Base-by-base conservation (phyloP, 1,140 invertebrate genomes). In the Rhopalosiphum padi region DNA sequence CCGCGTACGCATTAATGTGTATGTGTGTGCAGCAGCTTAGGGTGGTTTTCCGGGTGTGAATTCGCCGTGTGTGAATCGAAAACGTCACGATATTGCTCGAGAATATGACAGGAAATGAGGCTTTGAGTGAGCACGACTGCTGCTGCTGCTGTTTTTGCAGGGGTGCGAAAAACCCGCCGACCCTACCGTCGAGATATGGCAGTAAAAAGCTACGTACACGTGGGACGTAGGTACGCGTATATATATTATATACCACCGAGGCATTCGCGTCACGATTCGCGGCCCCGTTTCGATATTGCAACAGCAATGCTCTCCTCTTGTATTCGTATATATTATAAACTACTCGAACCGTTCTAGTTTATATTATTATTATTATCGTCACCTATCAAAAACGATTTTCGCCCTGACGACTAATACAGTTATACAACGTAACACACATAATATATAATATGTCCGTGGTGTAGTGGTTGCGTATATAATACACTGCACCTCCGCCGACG, bases 61-160 rank as follows among this genome's bases (percentile, higher is more conserved):
- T 51, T 51, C 48, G 15, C 48, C 48, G 48, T 51, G 48, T 51
- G 48, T 9, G 37, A 23, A 85, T 41, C 83, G 53, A 91, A 90
- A 91, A 68, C 90, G 60, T 77, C 60, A 77, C 60, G 60, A 77
- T n/a, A n/a, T 90, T 37, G 35, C 48, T 8, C 89, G 89, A 60
- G 55, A 23, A 60, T 90, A 60, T 90, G 90, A 68, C 90, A 46
- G 90, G 90, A 91, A 91, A 91, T 91, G 90, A 60, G 53, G 23
- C 55, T 91, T 91, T 91, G 90, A 91, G 90, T 91, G 90, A 91
- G 53, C 85, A 43, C 25, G 85, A 46, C 23, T 21, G 41, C 85
- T 18, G 60, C 22, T 15, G 60, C n/a, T n/a, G 21, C 53, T 53
- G 60, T n/a, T 77, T n/a, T n/a, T n/a, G 30, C 15, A 21, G n/a